Conservation (phyloP, 2,888 invertebrate species). For the Liopterus haemorrhoidalis region DNA sequence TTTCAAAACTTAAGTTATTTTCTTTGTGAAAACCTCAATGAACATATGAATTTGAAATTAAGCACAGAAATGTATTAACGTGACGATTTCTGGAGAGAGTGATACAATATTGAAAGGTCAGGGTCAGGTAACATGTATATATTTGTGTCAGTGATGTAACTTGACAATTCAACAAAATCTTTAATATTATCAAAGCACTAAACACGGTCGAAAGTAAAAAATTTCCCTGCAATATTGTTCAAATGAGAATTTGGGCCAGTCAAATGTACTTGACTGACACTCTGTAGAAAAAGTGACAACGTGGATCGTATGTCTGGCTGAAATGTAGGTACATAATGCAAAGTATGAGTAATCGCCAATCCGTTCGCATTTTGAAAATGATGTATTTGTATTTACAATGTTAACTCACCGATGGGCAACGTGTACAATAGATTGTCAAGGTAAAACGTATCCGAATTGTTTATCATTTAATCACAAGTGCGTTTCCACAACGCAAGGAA, state of each 20-base stretch:
- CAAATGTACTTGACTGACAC: too few species aligned
- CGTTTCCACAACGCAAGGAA: slow-evolving; percentile 9
- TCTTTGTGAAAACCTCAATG: too few species aligned
- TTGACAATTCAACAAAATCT: too few species aligned
- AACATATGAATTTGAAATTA: too few species aligned
- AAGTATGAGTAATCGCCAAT: background rate
- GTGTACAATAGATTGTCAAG: slow-evolving; percentile 42
- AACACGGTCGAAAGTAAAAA: too few species aligned
- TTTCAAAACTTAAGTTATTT: too few species aligned
- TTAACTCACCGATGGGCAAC: slow-evolving; percentile 42
- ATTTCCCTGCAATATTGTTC: too few species aligned
- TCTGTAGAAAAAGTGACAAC: slow-evolving; percentile 16
- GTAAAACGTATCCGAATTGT: slow-evolving; percentile 41
- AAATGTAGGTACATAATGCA: background rate
- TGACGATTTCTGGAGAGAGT: slow-evolving; percentile 4
- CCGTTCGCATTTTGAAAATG: background rate
- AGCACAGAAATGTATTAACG: too few species aligned
- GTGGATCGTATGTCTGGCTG: slow-evolving; percentile 3
- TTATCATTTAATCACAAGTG: slow-evolving; percentile 39
- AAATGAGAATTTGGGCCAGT: too few species aligned
- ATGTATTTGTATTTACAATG: background rate
- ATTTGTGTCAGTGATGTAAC: slow-evolving; percentile 22
- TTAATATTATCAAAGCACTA: background rate
- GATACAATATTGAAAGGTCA: slow-evolving; percentile 25
- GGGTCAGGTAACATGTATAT: slow-evolving; percentile 23